Conservation (phyloP, 1,140 invertebrate species). For the Apolygus lucorum region DNA sequence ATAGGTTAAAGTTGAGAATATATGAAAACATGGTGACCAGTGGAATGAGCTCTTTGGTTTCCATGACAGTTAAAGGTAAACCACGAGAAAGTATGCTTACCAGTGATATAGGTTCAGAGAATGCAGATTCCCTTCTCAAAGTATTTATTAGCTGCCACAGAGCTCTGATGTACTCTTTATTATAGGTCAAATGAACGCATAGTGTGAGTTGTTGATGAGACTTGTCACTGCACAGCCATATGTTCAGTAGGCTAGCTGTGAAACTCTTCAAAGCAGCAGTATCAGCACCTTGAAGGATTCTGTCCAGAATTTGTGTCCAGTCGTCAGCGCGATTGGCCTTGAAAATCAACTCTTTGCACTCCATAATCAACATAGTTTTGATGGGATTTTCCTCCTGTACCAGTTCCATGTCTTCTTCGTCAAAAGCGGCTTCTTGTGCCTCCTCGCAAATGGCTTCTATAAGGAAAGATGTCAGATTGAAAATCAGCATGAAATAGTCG, state of each 20-base stretch:
- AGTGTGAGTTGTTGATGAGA: conserved; percentile 9
- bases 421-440: neutral
- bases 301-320: conserved; percentile 16
- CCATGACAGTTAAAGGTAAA: conserved; percentile 51
- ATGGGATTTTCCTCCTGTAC: neutral
- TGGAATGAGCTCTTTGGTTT: conserved; percentile 64
- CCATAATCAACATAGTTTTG: neutral
- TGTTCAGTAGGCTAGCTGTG: conserved; percentile 24
- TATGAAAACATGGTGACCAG: conserved; percentile 76
- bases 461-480: neutral
- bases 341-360: neutral
- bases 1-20: conserved; percentile 69
- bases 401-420: neutral
- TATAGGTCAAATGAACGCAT: conserved; percentile 4
- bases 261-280: conserved; percentile 3
- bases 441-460: conserved; percentile 10
- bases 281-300: conserved; percentile 15
- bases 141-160: conserved; percentile 59
- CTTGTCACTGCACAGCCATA: neutral
- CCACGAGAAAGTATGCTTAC: conserved; percentile 62
- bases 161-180: conserved; percentile 47
- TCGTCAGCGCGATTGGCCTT: conserved; percentile 7
- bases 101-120: conserved; percentile 54
- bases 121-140: conserved; percentile 48
- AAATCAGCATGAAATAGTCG: conserved; percentile 3